Base-by-base conservation (phyloP, 2,113 vertebrate genomes). In the Calidris pygmaea region DNA sequence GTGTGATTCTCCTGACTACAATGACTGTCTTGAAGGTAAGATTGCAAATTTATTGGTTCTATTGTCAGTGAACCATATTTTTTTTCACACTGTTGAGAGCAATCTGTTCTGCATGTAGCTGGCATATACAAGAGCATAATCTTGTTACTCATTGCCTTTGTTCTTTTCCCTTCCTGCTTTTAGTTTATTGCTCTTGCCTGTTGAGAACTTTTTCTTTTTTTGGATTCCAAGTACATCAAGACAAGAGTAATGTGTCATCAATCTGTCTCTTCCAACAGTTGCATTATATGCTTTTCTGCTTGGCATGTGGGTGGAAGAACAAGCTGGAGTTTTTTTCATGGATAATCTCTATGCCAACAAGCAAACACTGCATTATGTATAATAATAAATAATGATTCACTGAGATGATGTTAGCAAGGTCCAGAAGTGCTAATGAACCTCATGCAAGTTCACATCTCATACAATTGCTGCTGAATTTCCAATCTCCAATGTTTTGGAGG, bases 321-420 rank as follows among this genome's bases (percentile, higher is more conserved):
- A 50, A 62, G 85, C 55, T 66, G 86, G 72, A 79, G 45, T 63
- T 66, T 75, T 75, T 92, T 90, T 79, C 12, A 30, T n/a, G 92
- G 90, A 48, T 72, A 65, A 95, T 90, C 80, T 93, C 92, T 73
- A 74, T 95, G 86, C 94, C 95, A 65, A 93, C 83, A 74, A 75
- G 73, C 76, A 95, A 96, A 96, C 89, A 90, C 60, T 48, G 37
- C 24, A n/a, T 68, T 65, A 65, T 45, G 86, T 82, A 62, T 3
- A 80, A 59, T 41, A 90, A 88, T 62, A 85, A 93, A 81, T 29
- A 77, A 20, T 66, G 90, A 89, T 82, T 94, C 93, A 85, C 77
- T 75, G 65, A 18, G 80, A 66, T 47, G 67, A 23, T 53, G 60
- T 4, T 60, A 62, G 60, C 86, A 37, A 87, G 80, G 79, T 45